These are phyloP conservation scores for Chouioia cunea DNA, from an alignment of 2,888 invertebrate genomes.

Conservation along the genomic window DNA sequence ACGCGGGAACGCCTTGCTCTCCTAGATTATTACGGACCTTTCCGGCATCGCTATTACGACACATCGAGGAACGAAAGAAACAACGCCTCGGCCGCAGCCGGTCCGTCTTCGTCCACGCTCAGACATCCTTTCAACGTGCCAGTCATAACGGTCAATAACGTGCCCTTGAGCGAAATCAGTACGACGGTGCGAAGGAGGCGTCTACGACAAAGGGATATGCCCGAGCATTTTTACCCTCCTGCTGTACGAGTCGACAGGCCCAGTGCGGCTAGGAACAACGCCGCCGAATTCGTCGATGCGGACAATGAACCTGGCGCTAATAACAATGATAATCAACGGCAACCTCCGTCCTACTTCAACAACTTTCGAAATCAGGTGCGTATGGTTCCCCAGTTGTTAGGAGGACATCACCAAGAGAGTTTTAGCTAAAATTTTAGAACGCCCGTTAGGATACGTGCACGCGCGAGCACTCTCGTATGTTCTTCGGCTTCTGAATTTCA, in stretches of 20 bases:
- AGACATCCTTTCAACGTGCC: slow-evolving; percentile 67
- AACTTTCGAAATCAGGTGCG: slow-evolving; percentile 51
- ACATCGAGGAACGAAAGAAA: no score
- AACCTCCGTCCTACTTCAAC: slow-evolving; percentile 12
- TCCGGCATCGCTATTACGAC: no score
- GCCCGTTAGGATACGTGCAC: no score
- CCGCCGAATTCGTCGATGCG: no score
- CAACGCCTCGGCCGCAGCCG: background rate
- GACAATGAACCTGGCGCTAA: background rate
- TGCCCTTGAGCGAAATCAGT: slow-evolving; percentile 68
- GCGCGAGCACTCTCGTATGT: no score
- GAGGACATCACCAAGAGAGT: no score
- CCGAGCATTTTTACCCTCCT: slow-evolving; percentile 15
- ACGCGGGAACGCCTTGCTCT: no score
- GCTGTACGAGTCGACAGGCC: background rate
- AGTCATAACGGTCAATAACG: slow-evolving; percentile 75
- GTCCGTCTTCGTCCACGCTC: background rate
- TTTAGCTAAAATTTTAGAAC: no score
- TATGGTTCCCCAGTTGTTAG: no score
- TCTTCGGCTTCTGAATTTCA: no score
- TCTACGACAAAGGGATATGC: slow-evolving; percentile 18
- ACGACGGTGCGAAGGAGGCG: slow-evolving; percentile 38
- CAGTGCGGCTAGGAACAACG: background rate
- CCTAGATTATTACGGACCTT: no score
- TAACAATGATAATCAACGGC: background rate